Percentiles rank a stretch among this genome's conserved stretches.
phyloP scores from a whole-genome alignment of 2,888 invertebrate species.

The Plutella xylostella region DNA sequence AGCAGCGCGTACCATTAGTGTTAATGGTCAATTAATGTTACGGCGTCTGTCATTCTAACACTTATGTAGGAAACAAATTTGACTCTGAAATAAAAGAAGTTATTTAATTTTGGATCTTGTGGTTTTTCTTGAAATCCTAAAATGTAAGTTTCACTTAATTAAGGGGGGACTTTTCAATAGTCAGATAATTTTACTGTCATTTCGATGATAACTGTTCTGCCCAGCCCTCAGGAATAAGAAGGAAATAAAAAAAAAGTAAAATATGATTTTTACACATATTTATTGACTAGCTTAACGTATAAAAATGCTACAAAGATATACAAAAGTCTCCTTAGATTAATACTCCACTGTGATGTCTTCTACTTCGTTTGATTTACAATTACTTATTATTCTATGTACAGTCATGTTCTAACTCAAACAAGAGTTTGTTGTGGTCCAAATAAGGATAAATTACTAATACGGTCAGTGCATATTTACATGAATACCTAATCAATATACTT shows the following conservation, averaged over 20 bases:
- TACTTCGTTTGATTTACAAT: background rate
- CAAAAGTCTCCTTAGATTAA: conserved; percentile 5
- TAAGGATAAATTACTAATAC: too few relatives aligned
- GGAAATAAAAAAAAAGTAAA: conserved; percentile 11
- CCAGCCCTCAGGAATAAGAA: too few relatives aligned
- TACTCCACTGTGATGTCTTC: conserved; percentile 6
- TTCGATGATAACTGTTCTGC: too few relatives aligned
- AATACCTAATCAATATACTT: too few relatives aligned
- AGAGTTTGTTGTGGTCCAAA: too few relatives aligned
- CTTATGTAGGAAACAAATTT: conserved; percentile 69
- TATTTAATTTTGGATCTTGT: conserved; percentile 66
- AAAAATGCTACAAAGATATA: background rate
- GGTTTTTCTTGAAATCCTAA: too few relatives aligned
- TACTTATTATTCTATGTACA: background rate
- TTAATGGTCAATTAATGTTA: conserved; percentile 60
- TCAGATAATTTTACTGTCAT: too few relatives aligned
- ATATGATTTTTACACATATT: conserved; percentile 20
- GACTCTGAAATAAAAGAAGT: conserved; percentile 70
- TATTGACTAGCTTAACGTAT: conserved; percentile 50
- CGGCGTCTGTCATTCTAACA: conserved; percentile 64
- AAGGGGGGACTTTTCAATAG: too few relatives aligned
- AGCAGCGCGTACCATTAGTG: conserved; percentile 56
- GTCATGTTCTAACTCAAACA: too few relatives aligned
- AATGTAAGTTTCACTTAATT: too few relatives aligned
- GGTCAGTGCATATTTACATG: too few relatives aligned